Percentiles rank a stretch among this genome's conserved stretches.
These are phyloP conservation scores for Callorhinus ursinus DNA, from an alignment of 2,113 vertebrate genomes.

Conservation along the genomic window DNA sequence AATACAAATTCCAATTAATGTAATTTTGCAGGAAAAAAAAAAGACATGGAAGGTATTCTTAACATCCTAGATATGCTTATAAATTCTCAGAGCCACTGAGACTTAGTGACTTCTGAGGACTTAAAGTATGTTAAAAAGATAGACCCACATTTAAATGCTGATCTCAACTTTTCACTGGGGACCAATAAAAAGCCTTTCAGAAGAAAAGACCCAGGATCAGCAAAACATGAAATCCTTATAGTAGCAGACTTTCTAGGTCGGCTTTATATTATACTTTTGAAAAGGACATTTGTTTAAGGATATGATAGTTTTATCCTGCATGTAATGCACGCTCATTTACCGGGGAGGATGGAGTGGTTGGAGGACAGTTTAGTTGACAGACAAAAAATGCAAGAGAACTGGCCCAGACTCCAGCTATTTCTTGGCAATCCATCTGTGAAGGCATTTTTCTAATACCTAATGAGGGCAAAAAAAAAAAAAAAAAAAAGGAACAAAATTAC, in stretches of 20 bases:
- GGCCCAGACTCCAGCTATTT: not conserved
- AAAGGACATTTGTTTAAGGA: conserved; percentile 88
- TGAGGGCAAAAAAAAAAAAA: not conserved
- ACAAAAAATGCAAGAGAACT: not conserved
- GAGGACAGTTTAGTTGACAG: conserved; percentile 58
- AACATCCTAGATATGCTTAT: conserved; percentile 77
- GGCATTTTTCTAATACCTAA: not conserved
- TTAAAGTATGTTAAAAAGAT: conserved; percentile 85
- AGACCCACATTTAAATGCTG: conserved; percentile 88
- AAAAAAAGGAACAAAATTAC: not conserved
- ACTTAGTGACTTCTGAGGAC: conserved; percentile 82
- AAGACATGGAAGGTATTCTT: conserved; percentile 68
- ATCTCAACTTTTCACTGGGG: conserved; percentile 88
- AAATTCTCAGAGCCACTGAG: conserved; percentile 80
- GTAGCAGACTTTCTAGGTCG: conserved; percentile 85
- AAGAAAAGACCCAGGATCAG: conserved; percentile 87
- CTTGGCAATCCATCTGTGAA: conserved; percentile 8
- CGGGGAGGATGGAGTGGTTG: not conserved
- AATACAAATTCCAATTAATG: conserved; percentile 71
- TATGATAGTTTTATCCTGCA: conserved; percentile 82
- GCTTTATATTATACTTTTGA: conserved; percentile 86
- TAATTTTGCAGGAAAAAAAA: conserved; percentile 66
- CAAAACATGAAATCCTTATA: conserved; percentile 90
- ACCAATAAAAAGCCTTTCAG: conserved; percentile 89
- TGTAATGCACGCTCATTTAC: conserved; percentile 77